A percentile compares a stretch with the other conserved stretches of the same genome.
phyloP scores from a whole-genome alignment of 1,140 invertebrate species.

The Wasmannia auropunctata region DNA sequence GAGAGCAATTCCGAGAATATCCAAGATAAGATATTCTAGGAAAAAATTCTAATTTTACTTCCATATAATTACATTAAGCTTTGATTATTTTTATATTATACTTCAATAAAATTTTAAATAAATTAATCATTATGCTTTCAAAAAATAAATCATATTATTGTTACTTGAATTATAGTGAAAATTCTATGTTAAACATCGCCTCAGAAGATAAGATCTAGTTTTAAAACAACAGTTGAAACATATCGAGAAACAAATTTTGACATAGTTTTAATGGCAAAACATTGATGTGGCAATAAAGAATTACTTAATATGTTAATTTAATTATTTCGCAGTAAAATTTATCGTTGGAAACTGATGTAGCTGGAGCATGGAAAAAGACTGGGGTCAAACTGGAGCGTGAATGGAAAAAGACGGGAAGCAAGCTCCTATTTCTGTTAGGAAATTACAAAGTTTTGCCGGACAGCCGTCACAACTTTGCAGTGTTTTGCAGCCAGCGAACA shows the following conservation, averaged over 20 bases:
- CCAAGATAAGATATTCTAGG: neutral
- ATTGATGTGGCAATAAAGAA: neutral
- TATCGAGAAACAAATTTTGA: neutral
- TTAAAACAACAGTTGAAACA: neutral
- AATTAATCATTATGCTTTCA: neutral
- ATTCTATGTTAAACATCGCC: neutral
- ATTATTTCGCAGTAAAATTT: constrained; percentile 6
- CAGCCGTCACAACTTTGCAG: constrained; percentile 27
- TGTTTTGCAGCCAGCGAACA: constrained; percentile 22
- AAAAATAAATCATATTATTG: neutral
- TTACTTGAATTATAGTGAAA: neutral
- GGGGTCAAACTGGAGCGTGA: neutral
- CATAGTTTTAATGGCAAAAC: neutral
- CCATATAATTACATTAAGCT: neutral
- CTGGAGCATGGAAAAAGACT: neutral
- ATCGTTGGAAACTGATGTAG: neutral
- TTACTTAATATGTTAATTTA: neutral
- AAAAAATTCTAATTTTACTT: constrained; percentile 1
- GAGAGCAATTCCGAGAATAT: neutral
- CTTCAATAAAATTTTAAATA: neutral
- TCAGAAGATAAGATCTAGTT: neutral
- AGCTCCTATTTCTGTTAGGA: constrained; percentile 9
- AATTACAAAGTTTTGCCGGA: constrained; percentile 38
- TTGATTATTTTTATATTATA: neutral
- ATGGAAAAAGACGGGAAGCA: neutral